These are phyloP conservation scores for Epistrophe eligans DNA, from an alignment of 2,888 invertebrate species.

Conservation along the genomic window DNA sequence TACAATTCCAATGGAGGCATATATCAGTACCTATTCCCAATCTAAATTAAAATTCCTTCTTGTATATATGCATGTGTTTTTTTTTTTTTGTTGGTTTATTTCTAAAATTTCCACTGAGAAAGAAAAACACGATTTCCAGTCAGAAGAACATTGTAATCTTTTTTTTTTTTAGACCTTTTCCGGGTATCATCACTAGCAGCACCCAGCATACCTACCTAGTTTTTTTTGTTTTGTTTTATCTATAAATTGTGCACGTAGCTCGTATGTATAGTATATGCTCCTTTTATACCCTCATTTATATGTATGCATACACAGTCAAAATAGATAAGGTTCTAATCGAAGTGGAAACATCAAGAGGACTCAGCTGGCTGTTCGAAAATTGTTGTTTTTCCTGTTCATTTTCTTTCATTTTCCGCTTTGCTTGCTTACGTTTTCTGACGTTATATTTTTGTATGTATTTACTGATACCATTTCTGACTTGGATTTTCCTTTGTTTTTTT, in stretches of 20 bases:
- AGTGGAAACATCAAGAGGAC: constrained; percentile 66
- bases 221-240: not conserved
- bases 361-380: constrained; percentile 51
- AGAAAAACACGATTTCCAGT: constrained; percentile 30
- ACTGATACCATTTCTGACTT: not conserved
- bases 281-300: constrained; percentile 3
- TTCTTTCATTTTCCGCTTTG: constrained; percentile 35
- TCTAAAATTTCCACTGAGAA: constrained; percentile 23
- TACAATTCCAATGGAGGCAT: constrained; percentile 38
- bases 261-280: constrained; percentile 21
- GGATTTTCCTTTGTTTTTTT: not conserved
- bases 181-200: not conserved
- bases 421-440: constrained; percentile 8
- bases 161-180: constrained; percentile 6
- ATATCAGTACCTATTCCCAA: constrained; percentile 25
- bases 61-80: not conserved
- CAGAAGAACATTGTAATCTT: constrained; percentile 38
- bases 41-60: constrained; percentile 20
- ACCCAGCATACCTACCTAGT: not conserved
- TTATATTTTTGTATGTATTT: not conserved
- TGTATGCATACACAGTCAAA: constrained; percentile 16
- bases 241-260: constrained; percentile 21
- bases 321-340: constrained; percentile 63
- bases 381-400: constrained; percentile 12
- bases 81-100: constrained; percentile 1